These are phyloP conservation scores for Euspilapteryx auroguttella DNA, from an alignment of 2,888 invertebrate species.

Conservation along the genomic window DNA sequence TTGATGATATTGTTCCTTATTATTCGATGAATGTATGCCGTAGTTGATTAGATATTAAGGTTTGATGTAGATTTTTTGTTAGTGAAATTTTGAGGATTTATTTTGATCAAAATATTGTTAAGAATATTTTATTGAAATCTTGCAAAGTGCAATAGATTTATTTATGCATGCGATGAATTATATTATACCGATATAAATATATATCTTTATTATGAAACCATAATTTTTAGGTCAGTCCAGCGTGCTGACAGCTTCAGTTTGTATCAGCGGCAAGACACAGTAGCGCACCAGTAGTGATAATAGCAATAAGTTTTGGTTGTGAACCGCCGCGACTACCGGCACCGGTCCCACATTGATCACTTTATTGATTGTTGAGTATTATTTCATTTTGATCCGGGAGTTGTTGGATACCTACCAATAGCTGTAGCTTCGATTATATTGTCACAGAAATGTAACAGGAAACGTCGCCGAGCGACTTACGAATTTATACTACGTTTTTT, in stretches of 20 bases:
- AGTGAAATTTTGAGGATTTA: slow-evolving; percentile 46
- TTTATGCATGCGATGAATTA: slow-evolving; percentile 31
- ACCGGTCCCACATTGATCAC: slow-evolving; percentile 26
- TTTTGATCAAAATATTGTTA: slow-evolving; percentile 39
- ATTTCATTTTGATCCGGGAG: slow-evolving; percentile 36
- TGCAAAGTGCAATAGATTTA: slow-evolving; percentile 29
- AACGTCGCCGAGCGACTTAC: slow-evolving; percentile 6
- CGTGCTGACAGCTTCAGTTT: no score
- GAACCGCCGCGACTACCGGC: slow-evolving; percentile 31
- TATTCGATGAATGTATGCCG: slow-evolving; percentile 54
- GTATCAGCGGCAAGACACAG: no score
- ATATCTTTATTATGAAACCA: no score
- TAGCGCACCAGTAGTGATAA: no score
- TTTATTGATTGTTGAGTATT: slow-evolving; percentile 53
- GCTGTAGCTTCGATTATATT: slow-evolving; percentile 40
- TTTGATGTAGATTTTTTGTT: slow-evolving; percentile 59
- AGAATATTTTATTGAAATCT: slow-evolving; percentile 30
- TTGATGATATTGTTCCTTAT: slow-evolving; percentile 57
- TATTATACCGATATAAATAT: no score
- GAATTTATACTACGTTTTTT: not conserved
- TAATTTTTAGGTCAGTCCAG: no score
- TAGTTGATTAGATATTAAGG: slow-evolving; percentile 55
- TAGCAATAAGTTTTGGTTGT: slow-evolving; percentile 60
- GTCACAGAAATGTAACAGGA: slow-evolving; percentile 55
- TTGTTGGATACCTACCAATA: slow-evolving; percentile 35